Conservation (phyloP, 2,113 vertebrate genomes). For the Syrrhaptes paradoxus region DNA sequence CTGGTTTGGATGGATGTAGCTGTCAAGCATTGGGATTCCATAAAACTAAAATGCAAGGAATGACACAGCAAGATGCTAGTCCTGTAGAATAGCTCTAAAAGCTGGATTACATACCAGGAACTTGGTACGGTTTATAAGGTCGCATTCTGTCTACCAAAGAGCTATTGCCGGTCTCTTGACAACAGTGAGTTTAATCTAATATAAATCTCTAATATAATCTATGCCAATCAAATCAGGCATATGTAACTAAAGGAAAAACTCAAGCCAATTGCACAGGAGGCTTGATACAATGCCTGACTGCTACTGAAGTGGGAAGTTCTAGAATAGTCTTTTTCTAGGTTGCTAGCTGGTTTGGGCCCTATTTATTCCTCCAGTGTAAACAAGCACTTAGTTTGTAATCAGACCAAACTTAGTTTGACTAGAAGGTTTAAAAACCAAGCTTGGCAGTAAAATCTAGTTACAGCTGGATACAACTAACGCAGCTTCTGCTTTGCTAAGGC, state of each 20-base stretch:
- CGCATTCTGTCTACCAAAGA: not conserved
- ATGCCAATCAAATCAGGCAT: not conserved
- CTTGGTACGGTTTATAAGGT: not conserved
- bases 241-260: not conserved
- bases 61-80: conserved; percentile 62
- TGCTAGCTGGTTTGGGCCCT: not conserved
- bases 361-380: not conserved
- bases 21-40: not conserved
- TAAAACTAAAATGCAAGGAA: conserved; percentile 1
- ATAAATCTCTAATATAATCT: not conserved
- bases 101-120: not conserved
- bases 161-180: not conserved
- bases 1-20: not conserved
- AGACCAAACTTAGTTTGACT: not conserved
- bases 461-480: not conserved
- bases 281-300: not conserved
- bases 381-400: not conserved
- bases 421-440: not conserved
- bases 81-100: not conserved
- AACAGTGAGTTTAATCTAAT: not conserved
- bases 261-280: not conserved
- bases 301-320: not conserved
- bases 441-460: not conserved
- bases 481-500: conserved; percentile 53
- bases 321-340: not conserved